A percentile compares a stretch with the other conserved stretches of the same genome.
phyloP scores from a whole-genome alignment of 2,113 vertebrate genomes.

The Passer domesticus region DNA sequence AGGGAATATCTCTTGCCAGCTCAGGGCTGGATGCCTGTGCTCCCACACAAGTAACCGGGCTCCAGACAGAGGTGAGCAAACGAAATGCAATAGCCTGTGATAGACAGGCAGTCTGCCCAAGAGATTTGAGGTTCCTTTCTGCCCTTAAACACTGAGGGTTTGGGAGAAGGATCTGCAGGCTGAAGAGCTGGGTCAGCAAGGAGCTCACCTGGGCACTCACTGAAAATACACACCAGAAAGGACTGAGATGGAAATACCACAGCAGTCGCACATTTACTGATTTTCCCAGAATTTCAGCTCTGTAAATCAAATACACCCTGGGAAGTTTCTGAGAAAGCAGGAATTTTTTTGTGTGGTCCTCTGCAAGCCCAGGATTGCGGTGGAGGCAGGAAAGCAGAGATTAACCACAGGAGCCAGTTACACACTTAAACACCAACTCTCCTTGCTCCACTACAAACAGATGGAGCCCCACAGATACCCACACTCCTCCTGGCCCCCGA shows the following conservation, averaged over 20 bases:
- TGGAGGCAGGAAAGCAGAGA: not conserved
- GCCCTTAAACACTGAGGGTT: not conserved
- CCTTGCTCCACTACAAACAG: not conserved
- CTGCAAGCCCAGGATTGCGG: not conserved
- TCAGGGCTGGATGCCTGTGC: not conserved
- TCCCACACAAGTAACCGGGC: not conserved
- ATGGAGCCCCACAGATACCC: not conserved
- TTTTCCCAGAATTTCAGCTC: not conserved
- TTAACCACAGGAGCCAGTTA: not conserved
- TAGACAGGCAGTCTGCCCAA: not conserved
- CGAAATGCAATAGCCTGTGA: not conserved
- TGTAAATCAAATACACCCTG: not conserved
- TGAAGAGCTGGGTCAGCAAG: not conserved
- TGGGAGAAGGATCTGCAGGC: not conserved
- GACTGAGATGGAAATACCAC: not conserved
- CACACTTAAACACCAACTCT: not conserved
- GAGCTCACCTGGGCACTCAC: not conserved
- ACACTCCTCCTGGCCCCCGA: fast-evolving
- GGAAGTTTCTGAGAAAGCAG: not conserved
- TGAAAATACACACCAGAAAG: not conserved
- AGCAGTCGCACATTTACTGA: fast-evolving
- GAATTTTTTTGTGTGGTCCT: not conserved
- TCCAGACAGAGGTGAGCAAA: not conserved
- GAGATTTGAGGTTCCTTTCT: fast-evolving
- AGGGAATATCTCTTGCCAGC: not conserved